Base-by-base conservation (phyloP, 2,888 invertebrate species). In the Dorcus parallelipipedus region DNA sequence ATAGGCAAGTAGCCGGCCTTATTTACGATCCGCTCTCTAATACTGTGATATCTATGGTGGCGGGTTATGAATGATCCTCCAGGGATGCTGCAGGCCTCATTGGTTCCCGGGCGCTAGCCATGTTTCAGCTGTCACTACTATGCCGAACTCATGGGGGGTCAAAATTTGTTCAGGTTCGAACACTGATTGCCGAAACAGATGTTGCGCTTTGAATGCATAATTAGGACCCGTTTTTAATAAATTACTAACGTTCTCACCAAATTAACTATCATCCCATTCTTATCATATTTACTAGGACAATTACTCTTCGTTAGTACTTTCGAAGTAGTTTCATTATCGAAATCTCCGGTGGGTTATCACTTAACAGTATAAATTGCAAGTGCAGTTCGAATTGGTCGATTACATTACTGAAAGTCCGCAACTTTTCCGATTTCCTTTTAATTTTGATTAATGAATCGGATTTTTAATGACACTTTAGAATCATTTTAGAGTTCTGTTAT, bases 11-110 rank as follows among this genome's bases (percentile, higher is more conserved):
- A 60, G 54, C 33, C 45, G 54, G 38, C 69, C 70, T 73, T 74
- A 74, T 74, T 73, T 74, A 73, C 73, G 73, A 73, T 63, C 68
- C 60, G 64, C 70, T 70, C 69, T 68, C 70, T 70, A 73, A 73
- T 71, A 70, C 70, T 54, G 52, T 65, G 66, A 69, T 72, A 73
- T 72, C 71, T 69, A 70, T 70, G 71, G 69, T 70, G 68, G 71
- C 68, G 66, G 67, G 71, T 71, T 74, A 74, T 73, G 73, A 73
- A 74, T 68, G 73, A 72, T 71, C 63, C 73, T 64, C 71, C 33
- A 41, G 74, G 71, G 72, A 69, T 48, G 41, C 39, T 43, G 51
- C 52, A 52, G 45, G 54, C 48, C 56, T 61, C 56, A 49, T 52
- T 59, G 54, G 49, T 57, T 54, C 40, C 38, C 51, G 17, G 42